These are phyloP conservation scores for Drosophila buzzatii DNA, from an alignment of 2,888 invertebrate genomes.

Conservation along the genomic window DNA sequence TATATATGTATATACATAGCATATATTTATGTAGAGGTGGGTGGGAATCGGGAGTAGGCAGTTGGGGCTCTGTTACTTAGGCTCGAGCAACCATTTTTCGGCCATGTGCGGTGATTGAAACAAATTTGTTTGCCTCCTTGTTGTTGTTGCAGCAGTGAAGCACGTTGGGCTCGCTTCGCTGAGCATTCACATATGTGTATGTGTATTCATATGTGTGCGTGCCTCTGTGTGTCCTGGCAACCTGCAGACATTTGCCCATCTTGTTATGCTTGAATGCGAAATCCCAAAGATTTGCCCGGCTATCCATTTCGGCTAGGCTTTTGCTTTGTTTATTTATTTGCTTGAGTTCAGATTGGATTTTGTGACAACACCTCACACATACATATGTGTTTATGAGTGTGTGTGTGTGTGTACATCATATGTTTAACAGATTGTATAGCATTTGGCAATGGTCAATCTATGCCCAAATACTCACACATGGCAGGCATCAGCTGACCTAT, in stretches of 20 bases:
- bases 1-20: background rate
- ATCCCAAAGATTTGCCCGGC: constrained; percentile 46
- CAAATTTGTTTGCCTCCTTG: constrained; percentile 62
- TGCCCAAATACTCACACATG: background rate
- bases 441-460: constrained; percentile 20
- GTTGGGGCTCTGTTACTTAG: constrained; percentile 31
- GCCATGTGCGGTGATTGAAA: constrained; percentile 63
- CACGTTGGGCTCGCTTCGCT: constrained; percentile 19
- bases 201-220: background rate
- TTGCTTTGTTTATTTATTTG: constrained; percentile 48
- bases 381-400: too few relatives aligned
- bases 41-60: background rate
- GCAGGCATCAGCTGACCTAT: background rate
- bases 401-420: constrained; percentile 7
- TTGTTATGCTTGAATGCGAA: constrained; percentile 41
- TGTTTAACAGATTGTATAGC: constrained; percentile 31
- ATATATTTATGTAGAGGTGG: background rate
- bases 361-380: constrained; percentile 44
- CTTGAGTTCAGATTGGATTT: constrained; percentile 52
- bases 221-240: constrained; percentile 5
- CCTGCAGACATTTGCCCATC: constrained; percentile 26
- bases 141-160: constrained; percentile 24
- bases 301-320: constrained; percentile 23
- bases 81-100: constrained; percentile 55
- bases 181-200: constrained; percentile 9